A percentile compares a stretch with the other conserved stretches of the same genome.
Conservation (phyloP, 2,797 vertebrate species). For the Oryzias sinensis region DNA sequence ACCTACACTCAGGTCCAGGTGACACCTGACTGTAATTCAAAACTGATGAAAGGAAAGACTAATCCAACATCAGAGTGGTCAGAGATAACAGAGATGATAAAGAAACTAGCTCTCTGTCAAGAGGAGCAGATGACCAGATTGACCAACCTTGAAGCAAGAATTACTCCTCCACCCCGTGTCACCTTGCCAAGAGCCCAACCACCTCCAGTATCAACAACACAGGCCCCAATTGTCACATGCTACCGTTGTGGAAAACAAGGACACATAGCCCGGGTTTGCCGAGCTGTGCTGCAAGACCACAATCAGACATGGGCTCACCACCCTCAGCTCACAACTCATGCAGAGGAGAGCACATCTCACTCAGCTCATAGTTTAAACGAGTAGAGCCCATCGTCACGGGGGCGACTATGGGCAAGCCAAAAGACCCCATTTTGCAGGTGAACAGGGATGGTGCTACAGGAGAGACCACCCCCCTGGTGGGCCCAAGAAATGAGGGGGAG, state of each 20-base stretch:
- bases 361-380: conserved; percentile 20
- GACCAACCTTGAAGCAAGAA: conserved; percentile 11
- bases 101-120: conserved; percentile 14
- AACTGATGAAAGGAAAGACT: neutral
- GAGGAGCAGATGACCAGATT: conserved; percentile 29
- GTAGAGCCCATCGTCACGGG: conserved; percentile 28
- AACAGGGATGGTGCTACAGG: neutral
- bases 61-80: conserved; percentile 8
- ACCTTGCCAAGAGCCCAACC: neutral
- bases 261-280: conserved; percentile 18
- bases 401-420: conserved; percentile 24
- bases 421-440: neutral
- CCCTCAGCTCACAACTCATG: neutral
- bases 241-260: conserved; percentile 14
- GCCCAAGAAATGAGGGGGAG: conserved; percentile 40
- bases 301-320: neutral
- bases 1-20: neutral
- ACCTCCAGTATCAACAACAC: neutral
- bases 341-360: neutral
- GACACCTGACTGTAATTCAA: too few species aligned
- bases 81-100: conserved; percentile 17
- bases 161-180: neutral
- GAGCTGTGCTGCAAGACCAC: neutral
- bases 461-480: conserved; percentile 10
- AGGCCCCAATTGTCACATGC: neutral